Evolutionary conservation across 2,888 invertebrate species (phyloP), one percentile per base, ranked within the genome.

Genomic region (Ellobium chinense): DNA sequence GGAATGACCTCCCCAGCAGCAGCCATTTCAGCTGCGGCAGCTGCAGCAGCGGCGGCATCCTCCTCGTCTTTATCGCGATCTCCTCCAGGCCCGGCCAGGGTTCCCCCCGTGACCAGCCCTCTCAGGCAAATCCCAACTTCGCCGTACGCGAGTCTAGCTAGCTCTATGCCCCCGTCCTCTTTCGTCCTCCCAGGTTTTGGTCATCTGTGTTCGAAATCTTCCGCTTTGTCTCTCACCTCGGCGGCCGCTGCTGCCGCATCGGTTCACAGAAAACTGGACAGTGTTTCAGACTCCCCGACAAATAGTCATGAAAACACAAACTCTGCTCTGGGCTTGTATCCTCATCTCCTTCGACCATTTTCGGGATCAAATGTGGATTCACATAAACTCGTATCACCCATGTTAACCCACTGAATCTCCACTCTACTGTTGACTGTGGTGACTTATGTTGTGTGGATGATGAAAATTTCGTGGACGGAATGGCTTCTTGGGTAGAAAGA

Each of bases 251-350:
- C 56, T 24, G 70, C 76, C 37, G 31, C 65, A 7, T 29, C 69
- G 21, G 37, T 74, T 9, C 83, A 80, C 74, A 74, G 74, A 37
- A 70, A 69, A 34, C 24, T 80, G 21, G 78, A 65, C 56, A 66
- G 72, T 24, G 54, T 58, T 12, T 56, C 68, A 3, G 54, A 37
- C 36, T 31, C 56, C 24, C 37, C 72, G n/a, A n/a, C n/a, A 5
- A 7, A 31, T 0, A 27, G 39, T 18, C 63, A 78, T 39, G 62
- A 81, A 31, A 62, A 7, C 24, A 58, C 58, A 31, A 68, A n/a
- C 14, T 36, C 76, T 21, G n/a, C 69, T 24, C 34, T 65, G 37
- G 58, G 24, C 58, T 39, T 78, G 72, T 78, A 78, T 34, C 78
- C 69, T 31, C 60, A 78, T 34, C 62, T 78, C 18, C 46, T 78